Percentiles rank a stretch among this genome's conserved stretches.
Conservation (phyloP, 2,888 invertebrate species). For the Scaptomyza reducta region DNA sequence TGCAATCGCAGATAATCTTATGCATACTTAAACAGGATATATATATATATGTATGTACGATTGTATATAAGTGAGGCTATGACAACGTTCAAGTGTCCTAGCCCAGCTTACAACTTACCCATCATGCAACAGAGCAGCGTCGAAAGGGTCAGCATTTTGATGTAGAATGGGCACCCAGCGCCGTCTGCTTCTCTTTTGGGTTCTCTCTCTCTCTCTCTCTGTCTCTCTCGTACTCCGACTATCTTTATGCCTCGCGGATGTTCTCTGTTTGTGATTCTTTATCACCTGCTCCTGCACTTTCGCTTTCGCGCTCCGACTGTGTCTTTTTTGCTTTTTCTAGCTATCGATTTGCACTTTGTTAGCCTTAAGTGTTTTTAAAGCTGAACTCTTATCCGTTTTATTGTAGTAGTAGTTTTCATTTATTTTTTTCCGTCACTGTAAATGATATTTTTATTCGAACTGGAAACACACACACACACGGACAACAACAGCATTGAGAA, state of each 20-base stretch:
- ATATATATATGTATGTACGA: constrained; percentile 11
- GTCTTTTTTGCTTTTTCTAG: constrained; percentile 32
- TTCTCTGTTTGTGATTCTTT: constrained; percentile 11
- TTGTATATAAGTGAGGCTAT: constrained; percentile 5
- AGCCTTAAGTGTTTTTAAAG: constrained; percentile 46
- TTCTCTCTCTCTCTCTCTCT: not conserved
- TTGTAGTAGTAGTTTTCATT: constrained; percentile 20
- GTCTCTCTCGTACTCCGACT: not conserved
- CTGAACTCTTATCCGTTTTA: constrained; percentile 39
- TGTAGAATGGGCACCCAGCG: constrained; percentile 34
- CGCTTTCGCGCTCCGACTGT: constrained; percentile 26
- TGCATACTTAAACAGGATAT: constrained; percentile 70
- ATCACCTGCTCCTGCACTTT: constrained; percentile 30
- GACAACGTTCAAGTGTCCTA: constrained; percentile 33
- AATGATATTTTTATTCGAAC: constrained; percentile 52
- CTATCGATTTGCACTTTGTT: constrained; percentile 61
- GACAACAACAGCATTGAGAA: constrained; percentile 12
- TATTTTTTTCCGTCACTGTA: constrained; percentile 40
- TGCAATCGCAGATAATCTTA: constrained; percentile 72
- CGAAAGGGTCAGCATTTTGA: constrained; percentile 83
- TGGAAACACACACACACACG: constrained; percentile 19
- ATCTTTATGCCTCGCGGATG: not conserved
- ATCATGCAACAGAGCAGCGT: constrained; percentile 83
- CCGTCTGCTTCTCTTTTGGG: constrained; percentile 21
- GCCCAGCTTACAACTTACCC: constrained; percentile 77